These are phyloP conservation scores for Pangasius macronema DNA, from an alignment of 2,797 vertebrate genomes.

Conservation along the genomic window DNA sequence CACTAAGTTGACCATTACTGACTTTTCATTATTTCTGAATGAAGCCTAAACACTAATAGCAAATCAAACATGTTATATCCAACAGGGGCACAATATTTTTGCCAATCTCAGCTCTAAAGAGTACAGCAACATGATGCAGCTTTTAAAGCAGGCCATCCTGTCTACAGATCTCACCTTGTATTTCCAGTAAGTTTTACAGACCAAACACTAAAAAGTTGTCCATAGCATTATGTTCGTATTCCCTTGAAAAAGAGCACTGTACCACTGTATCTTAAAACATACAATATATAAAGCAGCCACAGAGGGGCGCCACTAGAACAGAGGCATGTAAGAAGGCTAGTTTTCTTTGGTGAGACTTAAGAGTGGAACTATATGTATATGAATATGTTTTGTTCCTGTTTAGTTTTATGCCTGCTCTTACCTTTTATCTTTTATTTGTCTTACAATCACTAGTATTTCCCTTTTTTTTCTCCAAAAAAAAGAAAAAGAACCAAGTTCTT, in stretches of 20 bases:
- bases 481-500: conserved; percentile 79
- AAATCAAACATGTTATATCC: conserved; percentile 30
- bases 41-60: not conserved
- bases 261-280: not conserved
- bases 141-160: conserved; percentile 81
- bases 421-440: not conserved
- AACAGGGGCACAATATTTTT: conserved; percentile 83
- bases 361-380: not conserved
- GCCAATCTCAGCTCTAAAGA: conserved; percentile 80
- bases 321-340: conserved; percentile 22
- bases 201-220: not conserved
- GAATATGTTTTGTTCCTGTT: not conserved
- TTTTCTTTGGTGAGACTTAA: not conserved
- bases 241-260: not conserved
- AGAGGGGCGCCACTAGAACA: conserved; percentile 51
- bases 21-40: not conserved
- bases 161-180: conserved; percentile 81
- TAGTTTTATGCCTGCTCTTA: not conserved
- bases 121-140: conserved; percentile 83
- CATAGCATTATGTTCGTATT: not conserved
- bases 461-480: conserved; percentile 9
- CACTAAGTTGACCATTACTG: not conserved
- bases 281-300: conserved; percentile 42
- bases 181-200: conserved; percentile 76
- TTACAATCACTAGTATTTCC: not conserved